Conservation (phyloP, 2,888 invertebrate genomes). For the Iselma pallidipennis region DNA sequence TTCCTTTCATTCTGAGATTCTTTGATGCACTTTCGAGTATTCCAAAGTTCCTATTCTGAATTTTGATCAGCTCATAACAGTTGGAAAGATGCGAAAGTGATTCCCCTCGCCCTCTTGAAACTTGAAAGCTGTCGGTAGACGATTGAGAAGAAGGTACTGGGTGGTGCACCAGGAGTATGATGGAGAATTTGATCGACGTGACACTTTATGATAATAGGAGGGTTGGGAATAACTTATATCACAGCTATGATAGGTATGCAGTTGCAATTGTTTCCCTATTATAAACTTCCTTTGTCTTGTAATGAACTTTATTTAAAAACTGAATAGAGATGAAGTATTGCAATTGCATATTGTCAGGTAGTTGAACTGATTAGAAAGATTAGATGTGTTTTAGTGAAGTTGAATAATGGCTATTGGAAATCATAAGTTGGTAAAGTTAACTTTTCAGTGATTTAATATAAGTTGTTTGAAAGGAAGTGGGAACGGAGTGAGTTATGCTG, state of each 20-base stretch:
- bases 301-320: neutral
- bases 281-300: neutral
- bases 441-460: constrained; percentile 36
- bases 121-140: neutral
- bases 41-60: constrained; percentile 22
- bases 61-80: constrained; percentile 24
- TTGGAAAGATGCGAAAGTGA: constrained; percentile 14
- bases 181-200: neutral
- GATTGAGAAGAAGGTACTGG: neutral
- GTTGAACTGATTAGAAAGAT: constrained; percentile 7
- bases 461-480: constrained; percentile 37
- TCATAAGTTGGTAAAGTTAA: constrained; percentile 28
- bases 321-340: too few species aligned
- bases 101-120: constrained; percentile 6
- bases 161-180: neutral
- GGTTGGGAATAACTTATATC: neutral
- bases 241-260: neutral
- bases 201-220: neutral
- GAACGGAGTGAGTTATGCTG: constrained; percentile 32
- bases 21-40: constrained; percentile 40
- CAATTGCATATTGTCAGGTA: neutral
- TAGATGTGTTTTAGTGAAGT: constrained; percentile 13
- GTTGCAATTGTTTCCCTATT: neutral
- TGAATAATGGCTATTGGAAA: constrained; percentile 26
- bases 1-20: constrained; percentile 22